Evolutionary conservation across 1,140 invertebrate genomes (phyloP).

Genomic region (Leptinotarsa undecemlineata): DNA sequence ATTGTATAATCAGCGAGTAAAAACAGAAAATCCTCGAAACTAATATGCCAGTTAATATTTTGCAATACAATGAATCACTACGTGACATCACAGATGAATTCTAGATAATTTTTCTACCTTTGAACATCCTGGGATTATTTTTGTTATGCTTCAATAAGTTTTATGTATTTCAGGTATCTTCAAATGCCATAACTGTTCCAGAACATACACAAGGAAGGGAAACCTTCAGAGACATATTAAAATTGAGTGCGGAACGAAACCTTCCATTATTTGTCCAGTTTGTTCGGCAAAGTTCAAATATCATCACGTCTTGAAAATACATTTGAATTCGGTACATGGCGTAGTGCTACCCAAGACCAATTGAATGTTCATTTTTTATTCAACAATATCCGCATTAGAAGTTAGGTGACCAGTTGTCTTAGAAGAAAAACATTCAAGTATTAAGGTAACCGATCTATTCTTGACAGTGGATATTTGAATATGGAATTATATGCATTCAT

Average conservation of each 20-base stretch:
- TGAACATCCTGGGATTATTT: background rate
- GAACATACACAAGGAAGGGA: slow-evolving; percentile 59
- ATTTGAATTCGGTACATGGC: background rate
- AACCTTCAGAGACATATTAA: slow-evolving; percentile 65
- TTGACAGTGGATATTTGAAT: no score
- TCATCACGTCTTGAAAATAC: background rate
- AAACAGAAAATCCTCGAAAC: no score
- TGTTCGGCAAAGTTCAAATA: background rate
- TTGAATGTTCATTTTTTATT: background rate
- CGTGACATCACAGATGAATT: no score
- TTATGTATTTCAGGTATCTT: background rate
- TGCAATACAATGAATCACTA: no score
- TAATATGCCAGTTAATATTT: no score
- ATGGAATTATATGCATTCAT: no score
- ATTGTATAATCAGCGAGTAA: no score
- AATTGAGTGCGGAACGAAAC: slow-evolving; percentile 70
- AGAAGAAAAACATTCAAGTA: no score
- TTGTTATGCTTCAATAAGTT: background rate
- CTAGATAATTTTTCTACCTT: background rate
- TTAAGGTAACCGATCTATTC: no score
- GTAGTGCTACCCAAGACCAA: background rate
- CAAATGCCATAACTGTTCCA: slow-evolving; percentile 49
- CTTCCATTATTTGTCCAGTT: slow-evolving; percentile 66
- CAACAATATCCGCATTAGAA: no score
- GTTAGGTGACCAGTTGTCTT: no score